Percentiles rank a stretch among this genome's conserved stretches.
phyloP scores from a whole-genome alignment of 2,888 invertebrate species.

The Caenorhabditis wallacei region DNA sequence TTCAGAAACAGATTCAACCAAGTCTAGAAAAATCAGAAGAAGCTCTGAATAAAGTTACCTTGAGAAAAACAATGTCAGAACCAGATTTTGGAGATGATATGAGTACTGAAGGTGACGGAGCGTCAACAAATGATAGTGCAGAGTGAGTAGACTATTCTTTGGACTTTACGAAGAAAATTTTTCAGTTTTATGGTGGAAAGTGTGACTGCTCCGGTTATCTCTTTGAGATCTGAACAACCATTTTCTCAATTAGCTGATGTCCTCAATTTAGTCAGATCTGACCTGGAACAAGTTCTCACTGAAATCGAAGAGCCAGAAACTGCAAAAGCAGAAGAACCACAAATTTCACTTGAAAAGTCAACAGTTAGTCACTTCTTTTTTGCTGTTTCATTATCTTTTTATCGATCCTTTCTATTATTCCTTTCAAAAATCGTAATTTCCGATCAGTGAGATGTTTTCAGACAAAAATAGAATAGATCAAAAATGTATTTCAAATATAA shows the following conservation, averaged over 20 bases:
- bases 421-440: neutral
- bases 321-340: constrained; percentile 23
- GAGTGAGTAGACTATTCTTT: constrained; percentile 2
- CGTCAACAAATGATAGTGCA: constrained; percentile 39
- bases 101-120: constrained; percentile 50
- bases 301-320: constrained; percentile 71
- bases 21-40: constrained; percentile 48
- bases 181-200: constrained; percentile 49
- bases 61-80: constrained; percentile 65
- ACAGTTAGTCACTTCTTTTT: constrained; percentile 45
- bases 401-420: neutral
- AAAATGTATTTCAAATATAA: constrained; percentile 14
- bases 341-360: constrained; percentile 55
- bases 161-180: neutral
- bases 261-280: constrained; percentile 72
- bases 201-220: constrained; percentile 40
- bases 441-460: constrained; percentile 16
- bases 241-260: constrained; percentile 71
- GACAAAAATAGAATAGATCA: constrained; percentile 39
- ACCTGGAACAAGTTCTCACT: constrained; percentile 75
- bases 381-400: neutral
- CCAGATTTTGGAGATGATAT: constrained; percentile 66
- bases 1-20: constrained; percentile 61
- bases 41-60: constrained; percentile 7
- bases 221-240: constrained; percentile 52